Evolutionary conservation across 2,888 invertebrate species (phyloP), one percentile per base, ranked within the genome.

Genomic region (Drosophila maculinotata): DNA sequence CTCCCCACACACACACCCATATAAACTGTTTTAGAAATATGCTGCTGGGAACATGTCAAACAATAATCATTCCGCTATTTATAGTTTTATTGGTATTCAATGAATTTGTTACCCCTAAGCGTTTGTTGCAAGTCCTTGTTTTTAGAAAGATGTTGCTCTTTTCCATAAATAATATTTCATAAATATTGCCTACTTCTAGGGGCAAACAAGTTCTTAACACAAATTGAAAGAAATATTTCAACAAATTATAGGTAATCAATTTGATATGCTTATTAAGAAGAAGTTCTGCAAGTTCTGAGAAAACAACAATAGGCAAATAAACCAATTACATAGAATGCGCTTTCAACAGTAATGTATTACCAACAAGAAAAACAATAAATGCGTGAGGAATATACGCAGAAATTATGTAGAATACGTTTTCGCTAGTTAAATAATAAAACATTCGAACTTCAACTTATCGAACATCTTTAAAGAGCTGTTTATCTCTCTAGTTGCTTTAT

Each of bases 401-500:
- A 20, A n/a, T n/a, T n/a, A n/a, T n/a, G n/a, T n/a, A n/a, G n/a
- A n/a, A n/a, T n/a, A n/a, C n/a, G n/a, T 20, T 20, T 3, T n/a
- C 7, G 20, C 20, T 12, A 6, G 1, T 17, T 17, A n/a, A n/a
- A n/a, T n/a, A n/a, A n/a, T n/a, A n/a, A n/a, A n/a, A n/a, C n/a
- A n/a, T n/a, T n/a, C 15, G n/a, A 15, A 36, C 15, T 35, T 10
- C 1, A 47, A 38, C 39, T 33, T 14, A 58, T 48, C 14, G 8
- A 14, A 20, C 14, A 33, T 26, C 20, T 54, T 62, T 42, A 23
- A 28, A 10, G 8, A 17, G 20, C 31, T 28, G 28, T 39, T 60
- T 57, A 47, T 64, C 51, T 44, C 4, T 17, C 31, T 28, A 25
- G 38, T 12, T 26, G 44, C 28, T 44, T 30, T 48, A 57, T 62